A percentile compares a stretch with the other conserved stretches of the same genome.
phyloP scores from a whole-genome alignment of 2,113 vertebrate species.

The Lethenteron camtschaticum region DNA sequence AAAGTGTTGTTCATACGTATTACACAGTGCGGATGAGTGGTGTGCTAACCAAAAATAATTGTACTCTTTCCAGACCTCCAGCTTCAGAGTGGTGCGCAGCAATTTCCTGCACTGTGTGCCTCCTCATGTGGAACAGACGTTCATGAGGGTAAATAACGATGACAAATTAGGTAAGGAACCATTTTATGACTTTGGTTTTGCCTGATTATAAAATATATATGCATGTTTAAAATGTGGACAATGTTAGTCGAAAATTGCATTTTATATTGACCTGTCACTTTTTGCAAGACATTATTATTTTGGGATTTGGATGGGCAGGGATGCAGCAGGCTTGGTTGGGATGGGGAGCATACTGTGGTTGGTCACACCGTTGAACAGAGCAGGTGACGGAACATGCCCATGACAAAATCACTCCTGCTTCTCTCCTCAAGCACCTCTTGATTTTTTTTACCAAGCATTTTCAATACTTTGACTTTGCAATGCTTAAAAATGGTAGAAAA shows the following conservation, averaged over 20 bases:
- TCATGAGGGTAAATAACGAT: conserved; percentile 4
- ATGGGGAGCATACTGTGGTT: too few relatives aligned
- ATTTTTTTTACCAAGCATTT: too few relatives aligned
- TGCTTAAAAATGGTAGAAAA: too few relatives aligned
- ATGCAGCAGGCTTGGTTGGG: too few relatives aligned
- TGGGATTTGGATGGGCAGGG: background rate
- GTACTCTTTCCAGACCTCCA: background rate
- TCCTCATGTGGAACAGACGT: background rate
- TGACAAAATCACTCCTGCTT: too few relatives aligned
- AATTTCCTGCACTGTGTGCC: conserved; percentile 3
- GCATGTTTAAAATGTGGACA: background rate
- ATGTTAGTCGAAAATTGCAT: background rate
- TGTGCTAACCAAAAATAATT: background rate
- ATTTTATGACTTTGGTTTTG: background rate
- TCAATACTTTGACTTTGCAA: too few relatives aligned
- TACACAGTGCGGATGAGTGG: background rate
- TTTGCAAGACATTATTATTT: background rate
- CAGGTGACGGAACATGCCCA: too few relatives aligned
- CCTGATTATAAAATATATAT: background rate
- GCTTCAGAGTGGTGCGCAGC: background rate
- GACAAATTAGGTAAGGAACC: background rate
- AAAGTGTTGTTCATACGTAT: background rate
- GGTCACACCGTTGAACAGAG: too few relatives aligned
- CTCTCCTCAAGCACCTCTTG: too few relatives aligned
- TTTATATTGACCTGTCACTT: background rate